Evolutionary conservation across 2,888 invertebrate genomes (phyloP), one percentile per base, ranked within the genome.

Genomic region (Allygus modestus): DNA sequence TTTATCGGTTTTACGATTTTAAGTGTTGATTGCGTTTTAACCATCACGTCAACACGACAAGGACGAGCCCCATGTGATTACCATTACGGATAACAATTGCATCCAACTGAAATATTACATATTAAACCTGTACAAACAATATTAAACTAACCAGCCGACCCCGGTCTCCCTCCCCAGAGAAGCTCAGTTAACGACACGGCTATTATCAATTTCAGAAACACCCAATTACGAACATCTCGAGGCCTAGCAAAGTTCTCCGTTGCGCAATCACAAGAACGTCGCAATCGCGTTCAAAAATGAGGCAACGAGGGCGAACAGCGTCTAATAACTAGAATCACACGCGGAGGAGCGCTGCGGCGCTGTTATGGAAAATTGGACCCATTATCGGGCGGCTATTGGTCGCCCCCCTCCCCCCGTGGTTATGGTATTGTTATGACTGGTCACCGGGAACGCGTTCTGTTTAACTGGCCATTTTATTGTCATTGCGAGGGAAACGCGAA

Each of bases 341-440:
- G 58, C 46, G 46, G 46, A 58, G 58, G 15, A 58, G 58, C 58
- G 23, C 20, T 2, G 15, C 28, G 28, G 7, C 28, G 65, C 65
- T 65, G 65, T 65, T 65, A 65, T 65, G 65, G 65, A 31, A 65
- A 65, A 65, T 65, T 65, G 65, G 65, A 2, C 31, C 65, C 65
- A 65, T 65, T 65, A 65, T 28, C 28, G 31, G 1, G 46, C 15
- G 15, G 23, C 5, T 54, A 23, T 23, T 11, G 54, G 54, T 1
- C 20, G 20, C 20, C 23, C 54, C 1, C 23, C 54, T 4, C 5
- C 23, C 58, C 20, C 23, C 15, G 65, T 15, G 15, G 65, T 31
- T 58, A 58, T 12, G 58, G 58, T 58, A 58, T 58, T 58, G 58
- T 58, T 58, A 58, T 58, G 58, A 23, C 58, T 58, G 58, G 46